These are phyloP conservation scores for Heliconius erato DNA, from an alignment of 2,888 invertebrate genomes.

Conservation along the genomic window DNA sequence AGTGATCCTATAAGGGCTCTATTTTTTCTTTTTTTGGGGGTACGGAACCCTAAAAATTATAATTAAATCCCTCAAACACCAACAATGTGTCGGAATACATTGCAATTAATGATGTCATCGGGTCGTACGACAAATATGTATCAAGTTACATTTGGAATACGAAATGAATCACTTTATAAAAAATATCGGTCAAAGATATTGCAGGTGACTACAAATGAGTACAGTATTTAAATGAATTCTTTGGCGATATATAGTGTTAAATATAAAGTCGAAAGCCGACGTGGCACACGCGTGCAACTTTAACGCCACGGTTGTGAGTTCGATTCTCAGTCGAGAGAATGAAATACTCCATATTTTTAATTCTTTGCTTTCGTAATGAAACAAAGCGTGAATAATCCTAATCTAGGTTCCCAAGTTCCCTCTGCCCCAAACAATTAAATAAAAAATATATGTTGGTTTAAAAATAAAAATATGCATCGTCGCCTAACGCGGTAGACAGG, in stretches of 20 bases:
- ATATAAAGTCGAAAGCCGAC: background rate
- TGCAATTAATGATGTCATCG: slow-evolving; percentile 18
- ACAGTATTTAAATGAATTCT: background rate
- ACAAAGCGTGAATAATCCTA: too few relatives aligned
- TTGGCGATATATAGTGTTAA: background rate
- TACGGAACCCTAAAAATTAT: background rate
- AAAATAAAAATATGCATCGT: too few relatives aligned
- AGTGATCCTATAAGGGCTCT: too few relatives aligned
- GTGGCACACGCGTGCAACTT: background rate
- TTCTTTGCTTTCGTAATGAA: too few relatives aligned
- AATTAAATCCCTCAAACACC: background rate
- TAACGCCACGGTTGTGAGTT: background rate
- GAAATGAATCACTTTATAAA: slow-evolving; percentile 18
- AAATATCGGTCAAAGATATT: slow-evolving; percentile 7
- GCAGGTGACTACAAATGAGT: background rate
- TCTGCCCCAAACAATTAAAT: too few relatives aligned
- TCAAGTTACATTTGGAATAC: slow-evolving; percentile 6
- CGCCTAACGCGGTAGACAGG: too few relatives aligned
- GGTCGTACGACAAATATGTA: background rate
- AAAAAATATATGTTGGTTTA: too few relatives aligned
- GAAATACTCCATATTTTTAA: too few relatives aligned
- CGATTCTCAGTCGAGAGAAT: too few relatives aligned
- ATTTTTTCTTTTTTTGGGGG: too few relatives aligned
- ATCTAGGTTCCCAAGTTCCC: too few relatives aligned
- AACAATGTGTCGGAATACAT: slow-evolving; percentile 4